Base-by-base conservation (phyloP, 2,888 invertebrate species). In the Drosophila longiperda region DNA sequence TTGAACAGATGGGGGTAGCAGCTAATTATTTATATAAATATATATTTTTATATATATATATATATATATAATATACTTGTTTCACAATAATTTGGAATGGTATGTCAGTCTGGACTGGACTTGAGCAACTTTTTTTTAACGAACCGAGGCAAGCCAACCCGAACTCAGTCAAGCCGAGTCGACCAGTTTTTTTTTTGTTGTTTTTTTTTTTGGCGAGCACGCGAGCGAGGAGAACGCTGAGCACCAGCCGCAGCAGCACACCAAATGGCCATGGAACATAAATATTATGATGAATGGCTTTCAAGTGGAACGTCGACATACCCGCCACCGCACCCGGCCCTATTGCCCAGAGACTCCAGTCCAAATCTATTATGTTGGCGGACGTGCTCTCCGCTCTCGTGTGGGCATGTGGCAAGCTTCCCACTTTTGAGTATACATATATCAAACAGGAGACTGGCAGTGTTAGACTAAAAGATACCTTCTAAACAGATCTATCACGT, bases 261-360 rank as follows among this genome's bases (percentile, higher is more conserved):
- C 26, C 36, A 7, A 38, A 70, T 76, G 83, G 66, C 78, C 73
- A 78, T 83, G 83, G 75, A 80, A 64, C 67, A 68, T 78, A 71
- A 71, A 77, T 57, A 57, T 79, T 86, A 84, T 88, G 89, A 88
- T 88, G 78, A 83, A 88, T 88, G 89, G 85, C 78, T 90, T 82
- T 89, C 89, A 88, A 87, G 88, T 88, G 90, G 88, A 89, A 87
- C 87, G 79, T 66, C 75, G 78, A 79, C 72, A 45, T 4, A 45
- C 45, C 45, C 45, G 45, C 20, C 45, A 23, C 15, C 15, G 45
- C 45, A 7, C 8, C 23, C 20, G 8, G 15, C 68, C 82, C 81
- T 60, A 83, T 59, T 72, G 75, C 75, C 66, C 66, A 50, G 58
- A 62, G 66, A 17, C 15, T 36, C 12, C 26, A 26, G 15, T 59